Base-by-base conservation (phyloP, 2,888 invertebrate genomes). In the Metacarcinus magister region DNA sequence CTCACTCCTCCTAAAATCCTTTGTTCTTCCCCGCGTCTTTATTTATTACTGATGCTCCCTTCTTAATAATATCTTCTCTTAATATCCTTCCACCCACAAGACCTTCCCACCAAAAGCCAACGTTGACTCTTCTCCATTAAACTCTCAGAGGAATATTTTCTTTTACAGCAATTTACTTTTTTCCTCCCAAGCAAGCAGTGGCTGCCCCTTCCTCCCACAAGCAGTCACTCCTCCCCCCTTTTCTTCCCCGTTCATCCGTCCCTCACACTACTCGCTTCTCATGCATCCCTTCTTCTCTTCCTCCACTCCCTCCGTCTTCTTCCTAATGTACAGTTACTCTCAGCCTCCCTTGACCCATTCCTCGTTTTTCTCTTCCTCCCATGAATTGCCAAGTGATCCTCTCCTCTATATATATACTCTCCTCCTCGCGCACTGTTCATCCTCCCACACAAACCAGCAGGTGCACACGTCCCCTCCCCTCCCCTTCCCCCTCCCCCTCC, bases 11-110 rank as follows among this genome's bases (percentile, higher is more conserved):
- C 32, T 82, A 23, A 13, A 32, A 32, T 82, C 82, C 82, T 82
- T 82, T 82, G 82, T 91, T 91, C 48, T 44, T 44, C 91, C 19
- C 91, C 28, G n/a, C 44, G 23, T 91, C 46, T 91, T 91, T 28
- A 23, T 90, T 90, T 44, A 44, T 91, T 23, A 32, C 82, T 32
- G 28, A 10, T 82, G 82, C 32, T 32, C 82, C 28, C 32, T 32
- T 82, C 82, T 32, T 82, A 82, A 82, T 82, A 82, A 28, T 82
- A 82, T 82, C 28, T 32, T 16, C 82, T 32, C 32, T 75, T 75
- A n/a, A 75, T 75, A 23, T 28, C 82, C 82, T 32, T 32, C 32
- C 32, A 82, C 32, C 32, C 82, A 28, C 32, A 2, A 82, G 8
- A 82, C 82, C 82, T 82, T 82, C 82, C 39, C 39, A 39, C 39